A percentile compares a stretch with the other conserved stretches of the same genome.
phyloP scores from a whole-genome alignment of 2,888 invertebrate genomes.

The Apotomis betuletana region DNA sequence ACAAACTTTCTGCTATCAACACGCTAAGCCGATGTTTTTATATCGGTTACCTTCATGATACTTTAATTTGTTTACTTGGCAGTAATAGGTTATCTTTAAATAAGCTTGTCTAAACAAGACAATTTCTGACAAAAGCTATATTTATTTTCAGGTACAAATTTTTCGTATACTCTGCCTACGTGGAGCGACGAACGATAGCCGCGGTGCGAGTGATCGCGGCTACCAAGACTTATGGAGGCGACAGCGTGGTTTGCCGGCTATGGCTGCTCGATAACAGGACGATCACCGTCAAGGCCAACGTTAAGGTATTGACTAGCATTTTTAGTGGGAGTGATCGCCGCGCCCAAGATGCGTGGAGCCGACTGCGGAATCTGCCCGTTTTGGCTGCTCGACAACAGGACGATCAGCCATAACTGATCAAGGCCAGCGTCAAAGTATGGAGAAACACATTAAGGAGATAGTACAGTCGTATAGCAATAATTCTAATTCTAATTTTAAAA shows the following conservation, averaged over 20 bases:
- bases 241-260: conserved; percentile 91
- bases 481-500: too few species aligned
- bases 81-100: too few species aligned
- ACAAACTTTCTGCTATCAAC: too few species aligned
- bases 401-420: conserved; percentile 83
- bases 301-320: conserved; percentile 77
- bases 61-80: too few species aligned
- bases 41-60: too few species aligned
- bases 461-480: too few species aligned
- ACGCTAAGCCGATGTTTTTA: too few species aligned
- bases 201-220: conserved; percentile 92
- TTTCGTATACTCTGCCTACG: conserved; percentile 95
- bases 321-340: conserved; percentile 90
- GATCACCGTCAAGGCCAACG: conserved; percentile 88
- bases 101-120: too few species aligned
- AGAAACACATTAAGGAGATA: conserved; percentile 68
- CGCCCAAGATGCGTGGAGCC: conserved; percentile 93
- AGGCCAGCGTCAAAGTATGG: conserved; percentile 87
- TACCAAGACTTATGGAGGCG: conserved; percentile 93
- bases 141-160: conserved; percentile 89
- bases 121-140: background rate
- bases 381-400: conserved; percentile 86
- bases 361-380: conserved; percentile 92
- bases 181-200: conserved; percentile 88
- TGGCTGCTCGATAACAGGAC: conserved; percentile 87